Conservation (phyloP, 2,797 vertebrate genomes). For the Syncerus caffer region DNA sequence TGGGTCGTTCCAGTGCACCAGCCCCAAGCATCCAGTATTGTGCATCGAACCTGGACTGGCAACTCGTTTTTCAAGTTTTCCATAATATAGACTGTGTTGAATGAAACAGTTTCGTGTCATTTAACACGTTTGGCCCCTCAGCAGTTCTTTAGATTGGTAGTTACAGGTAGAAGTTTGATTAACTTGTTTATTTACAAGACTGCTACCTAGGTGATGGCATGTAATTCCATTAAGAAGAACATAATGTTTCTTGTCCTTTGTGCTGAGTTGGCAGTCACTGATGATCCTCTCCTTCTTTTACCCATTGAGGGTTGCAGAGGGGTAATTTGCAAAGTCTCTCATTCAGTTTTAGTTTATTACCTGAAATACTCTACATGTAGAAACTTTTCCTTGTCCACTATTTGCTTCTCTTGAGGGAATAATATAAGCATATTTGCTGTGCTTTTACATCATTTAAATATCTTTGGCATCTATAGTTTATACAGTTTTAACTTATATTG, state of each 20-base stretch:
- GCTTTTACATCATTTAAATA: neutral
- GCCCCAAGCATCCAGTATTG: too few relatives aligned
- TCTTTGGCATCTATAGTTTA: neutral
- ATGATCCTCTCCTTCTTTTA: neutral
- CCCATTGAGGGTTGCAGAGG: accelerated
- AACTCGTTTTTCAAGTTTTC: neutral
- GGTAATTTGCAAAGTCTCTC: neutral
- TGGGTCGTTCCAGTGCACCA: too few relatives aligned
- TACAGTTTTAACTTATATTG: neutral
- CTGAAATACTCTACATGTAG: neutral
- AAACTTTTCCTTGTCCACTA: neutral
- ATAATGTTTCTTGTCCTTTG: neutral
- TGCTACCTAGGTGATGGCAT: neutral
- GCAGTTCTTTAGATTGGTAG: neutral
- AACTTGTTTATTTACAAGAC: neutral
- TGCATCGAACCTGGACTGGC: too few relatives aligned
- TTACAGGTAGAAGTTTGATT: neutral
- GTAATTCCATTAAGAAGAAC: neutral
- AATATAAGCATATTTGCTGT: neutral
- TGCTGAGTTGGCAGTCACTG: neutral
- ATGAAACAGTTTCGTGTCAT: neutral
- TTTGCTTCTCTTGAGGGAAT: neutral
- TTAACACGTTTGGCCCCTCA: neutral
- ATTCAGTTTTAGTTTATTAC: neutral
- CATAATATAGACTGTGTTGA: neutral